phyloP scores from a whole-genome alignment of 1,140 invertebrate species.

The Eriosoma lanigerum region DNA sequence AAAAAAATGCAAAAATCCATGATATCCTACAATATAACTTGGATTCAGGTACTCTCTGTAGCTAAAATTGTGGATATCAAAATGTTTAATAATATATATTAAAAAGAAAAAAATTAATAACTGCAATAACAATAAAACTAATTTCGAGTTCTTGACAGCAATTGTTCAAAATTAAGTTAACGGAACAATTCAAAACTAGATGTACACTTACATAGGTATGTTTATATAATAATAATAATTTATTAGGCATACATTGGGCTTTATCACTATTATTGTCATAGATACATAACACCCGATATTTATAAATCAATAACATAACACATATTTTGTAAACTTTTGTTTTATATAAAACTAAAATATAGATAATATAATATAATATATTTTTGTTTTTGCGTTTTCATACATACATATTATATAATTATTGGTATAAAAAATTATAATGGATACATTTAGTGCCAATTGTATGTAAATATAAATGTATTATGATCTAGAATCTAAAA shows the following conservation, averaged over 20 bases:
- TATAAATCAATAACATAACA: constrained; percentile 48
- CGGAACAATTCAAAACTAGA: constrained; percentile 31
- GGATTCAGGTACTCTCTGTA: background rate
- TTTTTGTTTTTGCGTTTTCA: background rate
- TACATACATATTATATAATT: constrained; percentile 45
- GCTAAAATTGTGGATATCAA: constrained; percentile 10
- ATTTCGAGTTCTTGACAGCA: background rate
- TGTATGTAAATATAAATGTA: constrained; percentile 37
- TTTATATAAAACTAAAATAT: constrained; percentile 50
- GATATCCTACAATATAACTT: background rate
- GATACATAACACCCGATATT: constrained; percentile 50
- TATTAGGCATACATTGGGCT: constrained; percentile 41
- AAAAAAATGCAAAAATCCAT: background rate
- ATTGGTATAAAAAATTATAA: constrained; percentile 47
- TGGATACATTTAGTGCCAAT: constrained; percentile 38
- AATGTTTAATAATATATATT: background rate
- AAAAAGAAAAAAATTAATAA: background rate
- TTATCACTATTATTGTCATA: constrained; percentile 52
- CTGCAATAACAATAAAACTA: background rate
- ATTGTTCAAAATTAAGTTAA: background rate
- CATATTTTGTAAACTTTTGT: constrained; percentile 20
- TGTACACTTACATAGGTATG: constrained; percentile 9
- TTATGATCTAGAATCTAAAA: constrained; percentile 38
- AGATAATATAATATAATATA: constrained; percentile 8
- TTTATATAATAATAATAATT: constrained; percentile 27